These are phyloP conservation scores for Brachionichthys hirsutus DNA, from an alignment of 2,113 vertebrate species.

Conservation along the genomic window DNA sequence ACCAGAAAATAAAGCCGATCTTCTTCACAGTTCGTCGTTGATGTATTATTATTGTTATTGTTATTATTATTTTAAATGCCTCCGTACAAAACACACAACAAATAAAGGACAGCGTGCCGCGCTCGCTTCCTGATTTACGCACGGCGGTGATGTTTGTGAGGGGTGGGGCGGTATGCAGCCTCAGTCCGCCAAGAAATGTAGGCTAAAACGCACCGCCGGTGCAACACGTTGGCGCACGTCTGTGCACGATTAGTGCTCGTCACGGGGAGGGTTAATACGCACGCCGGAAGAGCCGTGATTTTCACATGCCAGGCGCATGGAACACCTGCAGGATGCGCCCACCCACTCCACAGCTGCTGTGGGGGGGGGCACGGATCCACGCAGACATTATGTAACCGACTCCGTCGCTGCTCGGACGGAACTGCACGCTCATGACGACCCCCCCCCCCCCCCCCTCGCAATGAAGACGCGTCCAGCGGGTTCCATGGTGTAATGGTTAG, in stretches of 20 bases:
- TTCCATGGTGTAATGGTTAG: slow-evolving; percentile 87
- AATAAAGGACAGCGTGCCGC: slow-evolving; percentile 27
- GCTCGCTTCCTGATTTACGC: slow-evolving; percentile 77
- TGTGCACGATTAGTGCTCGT: slow-evolving; percentile 19
- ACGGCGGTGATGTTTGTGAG: slow-evolving; percentile 62
- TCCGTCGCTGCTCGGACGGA: too few species aligned
- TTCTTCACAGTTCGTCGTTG: slow-evolving; percentile 16
- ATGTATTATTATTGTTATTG: slow-evolving; percentile 23
- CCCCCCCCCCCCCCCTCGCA: too few species aligned
- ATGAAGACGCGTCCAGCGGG: too few species aligned
- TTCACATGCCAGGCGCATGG: too few species aligned
- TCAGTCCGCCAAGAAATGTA: slow-evolving; percentile 52
- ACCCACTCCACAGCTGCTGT: too few species aligned
- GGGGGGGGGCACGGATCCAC: too few species aligned
- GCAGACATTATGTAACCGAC: too few species aligned
- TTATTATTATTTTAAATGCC: too few species aligned
- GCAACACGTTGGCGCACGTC: slow-evolving; percentile 66
- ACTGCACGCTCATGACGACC: too few species aligned
- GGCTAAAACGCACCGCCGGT: slow-evolving; percentile 51
- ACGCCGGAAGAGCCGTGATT: too few species aligned
- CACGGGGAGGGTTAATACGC: too few species aligned
- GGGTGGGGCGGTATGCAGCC: slow-evolving; percentile 73
- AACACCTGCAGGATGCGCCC: too few species aligned
- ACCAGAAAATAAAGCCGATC: slow-evolving; percentile 32
- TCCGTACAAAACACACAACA: slow-evolving; percentile 5